A percentile compares a stretch with the other conserved stretches of the same genome.
These are phyloP conservation scores for Oncorhynchus keta DNA, from an alignment of 2,113 vertebrate genomes.

Conservation along the genomic window DNA sequence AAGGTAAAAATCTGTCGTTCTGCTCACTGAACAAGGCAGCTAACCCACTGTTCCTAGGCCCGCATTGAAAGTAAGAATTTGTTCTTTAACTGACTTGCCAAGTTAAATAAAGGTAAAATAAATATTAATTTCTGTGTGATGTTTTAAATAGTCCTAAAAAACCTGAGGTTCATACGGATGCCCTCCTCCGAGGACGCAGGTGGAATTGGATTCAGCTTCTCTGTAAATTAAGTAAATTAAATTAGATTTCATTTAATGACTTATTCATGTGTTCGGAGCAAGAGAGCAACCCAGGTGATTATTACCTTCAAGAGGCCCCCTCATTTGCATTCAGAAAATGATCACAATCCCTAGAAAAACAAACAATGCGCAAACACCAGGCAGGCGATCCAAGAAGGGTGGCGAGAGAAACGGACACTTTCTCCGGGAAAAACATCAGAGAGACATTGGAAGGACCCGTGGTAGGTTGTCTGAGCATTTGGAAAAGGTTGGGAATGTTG, in stretches of 20 bases:
- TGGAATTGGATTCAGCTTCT: constrained; percentile 67
- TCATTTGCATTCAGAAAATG: constrained; percentile 68
- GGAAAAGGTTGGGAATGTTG: constrained; percentile 2
- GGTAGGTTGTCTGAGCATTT: constrained; percentile 18
- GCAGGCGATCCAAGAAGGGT: constrained; percentile 30
- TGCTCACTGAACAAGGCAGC: too few relatives aligned
- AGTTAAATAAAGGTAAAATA: too few relatives aligned
- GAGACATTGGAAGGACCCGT: constrained; percentile 22
- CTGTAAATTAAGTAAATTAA: constrained; percentile 67
- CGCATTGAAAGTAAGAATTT: too few relatives aligned
- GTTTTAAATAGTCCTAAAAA: constrained; percentile 50
- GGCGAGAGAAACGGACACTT: constrained; percentile 24
- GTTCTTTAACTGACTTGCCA: too few relatives aligned
- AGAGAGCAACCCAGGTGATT: constrained; percentile 66
- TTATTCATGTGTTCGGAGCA: constrained; percentile 66
- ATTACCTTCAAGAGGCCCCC: constrained; percentile 65
- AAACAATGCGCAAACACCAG: constrained; percentile 58
- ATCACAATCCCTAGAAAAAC: constrained; percentile 61
- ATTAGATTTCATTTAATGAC: constrained; percentile 75
- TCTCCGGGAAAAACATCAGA: constrained; percentile 23
- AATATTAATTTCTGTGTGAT: constrained; percentile 9
- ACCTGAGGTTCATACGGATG: constrained; percentile 60
- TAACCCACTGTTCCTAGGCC: too few relatives aligned
- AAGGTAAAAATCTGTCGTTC: too few relatives aligned
- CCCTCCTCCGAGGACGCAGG: constrained; percentile 49